A percentile compares a stretch with the other conserved stretches of the same genome.
phyloP scores from a whole-genome alignment of 2,113 vertebrate species.

The Dasyornis broadbenti region DNA sequence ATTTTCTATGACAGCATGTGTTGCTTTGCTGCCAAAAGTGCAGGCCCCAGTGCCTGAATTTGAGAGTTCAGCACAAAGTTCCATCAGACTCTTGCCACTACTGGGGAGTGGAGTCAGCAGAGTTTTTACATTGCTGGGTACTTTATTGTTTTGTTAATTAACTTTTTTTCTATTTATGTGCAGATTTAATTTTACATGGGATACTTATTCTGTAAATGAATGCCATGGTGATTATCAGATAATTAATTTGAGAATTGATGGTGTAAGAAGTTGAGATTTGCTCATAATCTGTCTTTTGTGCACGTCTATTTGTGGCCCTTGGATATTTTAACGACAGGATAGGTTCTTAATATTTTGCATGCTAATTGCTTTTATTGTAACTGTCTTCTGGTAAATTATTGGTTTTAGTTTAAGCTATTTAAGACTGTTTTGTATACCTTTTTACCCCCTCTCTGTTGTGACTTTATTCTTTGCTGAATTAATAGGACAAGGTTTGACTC shows the following conservation, averaged over 20 bases:
- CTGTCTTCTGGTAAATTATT: background rate
- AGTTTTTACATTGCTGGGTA: conserved; percentile 26
- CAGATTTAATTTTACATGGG: conserved; percentile 48
- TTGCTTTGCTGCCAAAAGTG: background rate
- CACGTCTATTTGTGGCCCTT: conserved; percentile 26
- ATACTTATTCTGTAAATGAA: conserved; percentile 54
- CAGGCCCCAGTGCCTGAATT: background rate
- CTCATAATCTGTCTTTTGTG: conserved; percentile 39
- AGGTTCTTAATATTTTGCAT: conserved; percentile 44
- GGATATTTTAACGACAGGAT: conserved; percentile 19
- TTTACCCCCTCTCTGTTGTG: background rate
- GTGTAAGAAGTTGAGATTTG: conserved; percentile 20
- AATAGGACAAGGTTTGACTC: background rate
- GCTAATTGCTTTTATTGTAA: conserved; percentile 55
- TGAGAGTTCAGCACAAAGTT: background rate
- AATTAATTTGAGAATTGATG: conserved; percentile 56
- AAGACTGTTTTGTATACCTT: background rate
- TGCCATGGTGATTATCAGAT: conserved; percentile 45
- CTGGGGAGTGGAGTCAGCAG: background rate
- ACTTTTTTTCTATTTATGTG: conserved; percentile 34
- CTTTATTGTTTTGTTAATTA: conserved; percentile 57
- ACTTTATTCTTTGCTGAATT: conserved; percentile 10
- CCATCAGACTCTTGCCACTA: background rate
- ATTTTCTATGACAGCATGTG: background rate
- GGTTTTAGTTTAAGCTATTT: conserved; percentile 34